Conservation (phyloP, 2,113 vertebrate genomes). For the Erpornis zantholeuca region DNA sequence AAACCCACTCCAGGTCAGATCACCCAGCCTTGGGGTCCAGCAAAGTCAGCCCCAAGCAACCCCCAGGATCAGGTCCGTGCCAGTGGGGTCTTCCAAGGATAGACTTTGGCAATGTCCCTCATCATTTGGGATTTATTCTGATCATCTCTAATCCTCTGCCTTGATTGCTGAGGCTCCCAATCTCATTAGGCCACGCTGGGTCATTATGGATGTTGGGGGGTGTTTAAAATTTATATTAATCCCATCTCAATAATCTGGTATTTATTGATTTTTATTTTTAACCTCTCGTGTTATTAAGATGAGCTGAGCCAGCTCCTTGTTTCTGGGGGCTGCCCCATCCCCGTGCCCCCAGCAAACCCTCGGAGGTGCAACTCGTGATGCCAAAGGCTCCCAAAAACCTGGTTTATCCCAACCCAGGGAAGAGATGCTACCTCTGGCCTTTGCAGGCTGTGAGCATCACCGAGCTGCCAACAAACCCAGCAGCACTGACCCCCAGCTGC, state of each 20-base stretch:
- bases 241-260: slow-evolving; percentile 59
- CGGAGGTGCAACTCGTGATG: accelerated
- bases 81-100: slow-evolving; percentile 48
- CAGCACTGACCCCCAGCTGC: background rate
- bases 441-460: background rate
- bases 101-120: background rate
- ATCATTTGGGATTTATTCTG: slow-evolving; percentile 62
- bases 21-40: accelerated
- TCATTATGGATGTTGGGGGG: background rate
- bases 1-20: background rate
- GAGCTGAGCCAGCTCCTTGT: background rate
- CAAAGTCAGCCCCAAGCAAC: background rate
- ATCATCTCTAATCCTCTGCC: slow-evolving; percentile 50
- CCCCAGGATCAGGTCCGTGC: background rate
- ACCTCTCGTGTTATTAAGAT: slow-evolving; percentile 16
- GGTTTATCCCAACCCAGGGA: accelerated
- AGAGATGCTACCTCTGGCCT: background rate
- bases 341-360: background rate
- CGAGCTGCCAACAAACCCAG: background rate
- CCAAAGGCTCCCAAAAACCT: background rate
- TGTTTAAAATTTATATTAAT: slow-evolving; percentile 70
- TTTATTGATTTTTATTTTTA: slow-evolving; percentile 74
- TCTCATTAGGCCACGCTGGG: slow-evolving; percentile 52
- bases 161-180: slow-evolving; percentile 54
- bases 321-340: background rate